Evolutionary conservation across 1,140 invertebrate genomes (phyloP), one percentile per base, ranked within the genome.

Genomic region (Trichogramma pretiosum): DNA sequence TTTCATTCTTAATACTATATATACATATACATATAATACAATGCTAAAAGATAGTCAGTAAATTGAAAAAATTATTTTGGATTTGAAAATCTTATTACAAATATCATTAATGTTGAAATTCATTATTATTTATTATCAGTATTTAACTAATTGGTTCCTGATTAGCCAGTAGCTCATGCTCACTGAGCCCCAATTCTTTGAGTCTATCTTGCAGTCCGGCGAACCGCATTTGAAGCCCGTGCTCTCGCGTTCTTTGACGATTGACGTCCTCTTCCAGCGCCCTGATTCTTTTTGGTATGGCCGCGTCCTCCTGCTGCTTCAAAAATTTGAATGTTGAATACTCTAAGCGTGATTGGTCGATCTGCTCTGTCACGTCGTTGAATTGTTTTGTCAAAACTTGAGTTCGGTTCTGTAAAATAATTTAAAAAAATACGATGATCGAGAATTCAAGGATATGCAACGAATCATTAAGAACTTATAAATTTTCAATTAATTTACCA

Each of bases 241-340:
- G 87, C 65, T 98, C 94, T 53, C 94, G 73, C 50, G 94, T 87
- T 44, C 85, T 87, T 73, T 98, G 94, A 44, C 90, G 74, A 41
- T 84, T 84, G 1, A 97, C 93, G 65, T 99, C 93, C 62, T 96
- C 92, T 43, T 86, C 87, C 21, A 98, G 62, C 2, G 85, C 84
- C 68, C 89, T 84, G 56, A 96, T 74, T 62, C 96, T 76, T 54
- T 91, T 82, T 2, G 91, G 89, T 54, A 99, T 84, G 21, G 95
- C 95, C 18, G 80, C 81, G 52, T 83, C 81, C 73, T 99, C 96
- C 66, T 96, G 88, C 26, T 89, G 80, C 60, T 89, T 81, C 7
- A 98, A 74, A 65, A 90, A 88, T 56, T 86, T 83, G 63, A 98
- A 99, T 1, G 95, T 98, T 17, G 89, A 89, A 39, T 91, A 67